phyloP scores from a whole-genome alignment of 2,113 vertebrate genomes.

The Conger conger region DNA sequence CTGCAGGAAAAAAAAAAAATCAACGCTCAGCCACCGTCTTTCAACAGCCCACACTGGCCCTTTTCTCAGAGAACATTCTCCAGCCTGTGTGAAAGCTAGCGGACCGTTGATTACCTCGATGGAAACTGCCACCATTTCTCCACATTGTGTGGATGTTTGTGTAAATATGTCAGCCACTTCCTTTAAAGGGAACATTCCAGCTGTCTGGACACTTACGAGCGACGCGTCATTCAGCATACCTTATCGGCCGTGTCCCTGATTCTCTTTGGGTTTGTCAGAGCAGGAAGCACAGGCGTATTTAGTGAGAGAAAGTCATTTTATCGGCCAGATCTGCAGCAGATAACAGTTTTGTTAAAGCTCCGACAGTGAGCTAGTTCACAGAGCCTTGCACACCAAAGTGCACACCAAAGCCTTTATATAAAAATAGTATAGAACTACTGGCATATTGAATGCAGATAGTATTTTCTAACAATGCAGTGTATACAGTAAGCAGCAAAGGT shows the following conservation, averaged over 20 bases:
- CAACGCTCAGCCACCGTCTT: background rate
- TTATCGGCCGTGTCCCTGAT: background rate
- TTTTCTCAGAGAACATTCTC: background rate
- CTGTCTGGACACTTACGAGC: background rate
- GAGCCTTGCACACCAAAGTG: background rate
- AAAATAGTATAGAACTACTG: background rate
- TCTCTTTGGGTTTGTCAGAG: background rate
- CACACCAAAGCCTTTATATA: background rate
- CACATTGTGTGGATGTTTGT: background rate
- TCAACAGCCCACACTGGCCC: background rate
- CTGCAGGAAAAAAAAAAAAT: background rate
- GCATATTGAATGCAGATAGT: background rate
- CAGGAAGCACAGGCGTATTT: background rate
- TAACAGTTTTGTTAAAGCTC: background rate
- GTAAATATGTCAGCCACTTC: background rate
- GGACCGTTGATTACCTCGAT: background rate
- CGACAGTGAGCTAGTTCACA: background rate
- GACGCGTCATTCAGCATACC: background rate
- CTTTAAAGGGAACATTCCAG: slow-evolving; percentile 13
- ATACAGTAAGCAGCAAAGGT: background rate
- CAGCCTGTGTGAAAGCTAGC: background rate
- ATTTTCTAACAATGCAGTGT: background rate
- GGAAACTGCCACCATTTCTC: background rate
- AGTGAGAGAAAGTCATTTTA: background rate
- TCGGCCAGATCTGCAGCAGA: background rate